phyloP scores from a whole-genome alignment of 2,888 invertebrate species.

The Trissolcus japonicus region DNA sequence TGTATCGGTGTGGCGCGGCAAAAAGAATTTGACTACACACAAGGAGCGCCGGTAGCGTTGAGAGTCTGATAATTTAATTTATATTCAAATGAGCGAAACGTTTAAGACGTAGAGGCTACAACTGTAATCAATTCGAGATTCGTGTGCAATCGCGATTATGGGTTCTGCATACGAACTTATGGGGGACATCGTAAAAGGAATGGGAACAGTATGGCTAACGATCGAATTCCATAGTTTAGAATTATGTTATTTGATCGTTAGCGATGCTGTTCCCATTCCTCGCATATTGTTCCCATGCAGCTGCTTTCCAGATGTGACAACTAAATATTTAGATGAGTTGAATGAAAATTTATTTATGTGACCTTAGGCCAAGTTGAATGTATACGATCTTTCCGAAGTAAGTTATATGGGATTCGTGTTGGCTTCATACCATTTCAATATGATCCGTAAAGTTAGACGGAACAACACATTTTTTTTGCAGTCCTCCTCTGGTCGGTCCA shows the following conservation, averaged over 20 bases:
- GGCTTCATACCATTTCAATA: neutral
- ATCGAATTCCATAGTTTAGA: slow-evolving; percentile 46
- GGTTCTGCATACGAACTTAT: slow-evolving; percentile 29
- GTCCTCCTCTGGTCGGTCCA: too few relatives aligned
- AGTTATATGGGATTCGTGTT: too few relatives aligned
- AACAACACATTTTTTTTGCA: too few relatives aligned
- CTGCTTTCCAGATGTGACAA: slow-evolving; percentile 47
- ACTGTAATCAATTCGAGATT: slow-evolving; percentile 29
- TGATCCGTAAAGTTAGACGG: neutral
- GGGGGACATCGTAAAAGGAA: slow-evolving; percentile 37
- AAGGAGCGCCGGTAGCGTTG: neutral
- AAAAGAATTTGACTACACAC: neutral
- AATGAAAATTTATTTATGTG: slow-evolving; percentile 36
- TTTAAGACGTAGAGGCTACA: slow-evolving; percentile 14
- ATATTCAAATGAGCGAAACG: slow-evolving; percentile 13
- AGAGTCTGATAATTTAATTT: slow-evolving; percentile 11
- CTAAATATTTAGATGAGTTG: slow-evolving; percentile 50
- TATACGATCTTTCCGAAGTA: neutral
- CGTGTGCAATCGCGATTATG: slow-evolving; percentile 36
- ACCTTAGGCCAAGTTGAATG: slow-evolving; percentile 15
- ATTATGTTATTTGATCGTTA: slow-evolving; percentile 46
- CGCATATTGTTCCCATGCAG: slow-evolving; percentile 46
- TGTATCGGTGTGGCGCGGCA: slow-evolving; percentile 1
- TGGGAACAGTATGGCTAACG: slow-evolving; percentile 41
- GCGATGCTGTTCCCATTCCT: slow-evolving; percentile 43